These are phyloP conservation scores for Zingel zingel DNA, from an alignment of 2,113 vertebrate genomes.

Conservation along the genomic window DNA sequence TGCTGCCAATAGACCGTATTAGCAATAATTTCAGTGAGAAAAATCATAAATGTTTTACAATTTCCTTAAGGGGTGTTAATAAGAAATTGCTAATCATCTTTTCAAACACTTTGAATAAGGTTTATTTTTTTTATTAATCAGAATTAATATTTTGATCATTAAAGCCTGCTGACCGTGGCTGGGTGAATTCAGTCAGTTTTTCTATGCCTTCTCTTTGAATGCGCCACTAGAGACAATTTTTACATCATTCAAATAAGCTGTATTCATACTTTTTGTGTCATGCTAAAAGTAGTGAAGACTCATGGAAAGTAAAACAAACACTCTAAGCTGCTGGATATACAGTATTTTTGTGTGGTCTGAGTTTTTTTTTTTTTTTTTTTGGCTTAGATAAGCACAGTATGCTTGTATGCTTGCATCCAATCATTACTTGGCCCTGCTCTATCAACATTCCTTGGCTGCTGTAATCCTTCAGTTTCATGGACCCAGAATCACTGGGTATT, in stretches of 20 bases:
- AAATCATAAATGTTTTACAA: not conserved
- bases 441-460: conserved; percentile 35
- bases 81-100: not conserved
- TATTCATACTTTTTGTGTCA: conserved; percentile 2
- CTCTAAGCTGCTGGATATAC: conserved; percentile 38
- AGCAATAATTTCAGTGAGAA: not conserved
- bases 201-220: conserved; percentile 17
- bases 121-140: conserved; percentile 6
- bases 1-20: not conserved
- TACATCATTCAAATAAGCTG: conserved; percentile 30
- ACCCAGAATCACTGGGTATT: conserved; percentile 16
- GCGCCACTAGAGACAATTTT: conserved; percentile 36
- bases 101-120: conserved; percentile 1
- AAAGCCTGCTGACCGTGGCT: conserved; percentile 18
- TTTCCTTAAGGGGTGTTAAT: not conserved
- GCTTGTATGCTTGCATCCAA: conserved; percentile 40
- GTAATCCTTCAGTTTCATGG: conserved; percentile 28
- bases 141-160: not conserved
- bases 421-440: conserved; percentile 43
- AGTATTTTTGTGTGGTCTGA: conserved; percentile 40
- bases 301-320: conserved; percentile 43
- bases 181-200: conserved; percentile 6
- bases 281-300: conserved; percentile 43
- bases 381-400: conserved; percentile 41
- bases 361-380: conserved; percentile 5